A percentile compares a stretch with the other conserved stretches of the same genome.
These are phyloP conservation scores for Parapristionchus giblindavisi DNA, from an alignment of 2,888 invertebrate genomes.

Conservation along the genomic window DNA sequence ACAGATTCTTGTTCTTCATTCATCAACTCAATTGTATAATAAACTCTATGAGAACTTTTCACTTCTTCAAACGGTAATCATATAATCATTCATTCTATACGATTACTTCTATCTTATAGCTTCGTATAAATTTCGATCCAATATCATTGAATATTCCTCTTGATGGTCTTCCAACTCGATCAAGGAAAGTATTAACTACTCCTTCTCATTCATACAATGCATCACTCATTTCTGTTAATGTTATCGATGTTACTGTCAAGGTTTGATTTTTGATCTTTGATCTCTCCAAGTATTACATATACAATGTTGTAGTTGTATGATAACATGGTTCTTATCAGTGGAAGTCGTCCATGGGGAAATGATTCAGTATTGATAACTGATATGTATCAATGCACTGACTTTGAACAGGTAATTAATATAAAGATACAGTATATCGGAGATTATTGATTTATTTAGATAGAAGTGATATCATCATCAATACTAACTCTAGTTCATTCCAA, in stretches of 20 bases:
- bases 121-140: conserved; percentile 42
- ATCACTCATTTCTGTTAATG: conserved; percentile 42
- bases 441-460: conserved; percentile 33
- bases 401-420: conserved; percentile 42
- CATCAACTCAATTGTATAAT: conserved; percentile 34
- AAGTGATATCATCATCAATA: conserved; percentile 40
- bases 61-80: conserved; percentile 32
- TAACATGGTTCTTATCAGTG: conserved; percentile 33
- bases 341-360: conserved; percentile 41
- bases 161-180: conserved; percentile 40
- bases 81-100: background rate
- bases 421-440: too few relatives aligned
- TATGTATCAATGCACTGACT: conserved; percentile 43
- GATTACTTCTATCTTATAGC: conserved; percentile 17
- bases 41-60: conserved; percentile 37
- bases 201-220: conserved; percentile 38
- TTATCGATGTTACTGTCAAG: conserved; percentile 42
- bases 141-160: conserved; percentile 38
- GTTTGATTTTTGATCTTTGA: conserved; percentile 6
- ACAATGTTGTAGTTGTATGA: conserved; percentile 26
- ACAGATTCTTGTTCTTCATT: conserved; percentile 29
- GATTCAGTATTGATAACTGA: conserved; percentile 41
- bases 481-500: conserved; percentile 41
- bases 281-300: background rate
- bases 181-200: conserved; percentile 29